A percentile compares a stretch with the other conserved stretches of the same genome.
Conservation (phyloP, 2,797 vertebrate genomes). For the Mormyrus proboscirostris region DNA sequence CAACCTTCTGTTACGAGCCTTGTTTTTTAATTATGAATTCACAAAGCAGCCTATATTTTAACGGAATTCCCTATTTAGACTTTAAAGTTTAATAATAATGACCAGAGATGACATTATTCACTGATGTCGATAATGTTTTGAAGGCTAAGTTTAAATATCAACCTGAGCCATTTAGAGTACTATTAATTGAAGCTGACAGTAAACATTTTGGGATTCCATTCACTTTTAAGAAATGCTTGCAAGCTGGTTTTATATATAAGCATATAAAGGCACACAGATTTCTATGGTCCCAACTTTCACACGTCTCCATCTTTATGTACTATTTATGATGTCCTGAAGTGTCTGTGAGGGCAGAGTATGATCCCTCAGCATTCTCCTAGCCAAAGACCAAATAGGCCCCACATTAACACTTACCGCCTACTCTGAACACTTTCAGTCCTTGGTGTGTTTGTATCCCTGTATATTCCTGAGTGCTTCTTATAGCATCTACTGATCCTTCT, state of each 20-base stretch:
- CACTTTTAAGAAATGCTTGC: neutral
- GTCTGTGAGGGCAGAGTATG: neutral
- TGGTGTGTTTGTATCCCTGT: neutral
- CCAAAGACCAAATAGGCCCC: neutral
- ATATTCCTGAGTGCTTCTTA: neutral
- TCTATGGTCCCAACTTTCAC: neutral
- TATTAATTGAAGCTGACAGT: neutral
- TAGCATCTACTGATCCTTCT: neutral
- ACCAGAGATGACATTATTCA: neutral
- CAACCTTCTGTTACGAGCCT: neutral
- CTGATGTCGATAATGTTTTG: neutral
- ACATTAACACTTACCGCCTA: neutral
- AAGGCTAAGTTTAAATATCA: neutral
- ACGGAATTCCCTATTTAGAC: neutral
- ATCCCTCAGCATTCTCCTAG: neutral
- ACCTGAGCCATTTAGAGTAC: neutral
- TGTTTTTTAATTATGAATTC: conserved; percentile 8
- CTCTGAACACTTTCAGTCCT: neutral
- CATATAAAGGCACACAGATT: neutral
- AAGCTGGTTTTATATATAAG: neutral
- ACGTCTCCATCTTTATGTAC: neutral
- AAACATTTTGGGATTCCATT: neutral
- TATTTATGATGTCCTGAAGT: conserved; percentile 4
- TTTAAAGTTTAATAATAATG: neutral
- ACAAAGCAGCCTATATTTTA: neutral